Evolutionary conservation across 2,888 invertebrate genomes (phyloP), one percentile per base, ranked within the genome.

Genomic region (Melipona bicolor): DNA sequence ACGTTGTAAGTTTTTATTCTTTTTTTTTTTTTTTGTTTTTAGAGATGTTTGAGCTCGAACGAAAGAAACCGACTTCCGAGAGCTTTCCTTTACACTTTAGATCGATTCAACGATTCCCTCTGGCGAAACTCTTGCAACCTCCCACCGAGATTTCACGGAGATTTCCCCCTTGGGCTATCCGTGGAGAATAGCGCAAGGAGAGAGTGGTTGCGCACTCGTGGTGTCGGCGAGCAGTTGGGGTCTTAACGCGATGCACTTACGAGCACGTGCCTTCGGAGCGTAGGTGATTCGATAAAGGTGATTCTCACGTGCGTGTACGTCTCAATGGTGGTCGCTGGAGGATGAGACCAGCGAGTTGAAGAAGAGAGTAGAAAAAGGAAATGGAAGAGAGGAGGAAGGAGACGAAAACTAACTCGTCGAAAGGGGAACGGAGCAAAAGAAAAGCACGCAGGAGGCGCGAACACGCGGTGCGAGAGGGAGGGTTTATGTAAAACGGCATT

Each of bases 401-500:
- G 36, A 59, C 49, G 69, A 71, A 43, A 62, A 15, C 32, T 49
- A 62, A 15, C 32, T 49, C 36, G 9, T 36, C 36, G 36, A 24
- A 24, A 36, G 32, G 59, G n/a, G 32, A 59, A 36, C 50, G 65
- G 50, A 74, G 71, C 13, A 67, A 21, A 73, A 52, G 73, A 71
- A 70, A 71, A 83, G 68, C 72, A 77, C 43, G 77, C 77, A 80
- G 81, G 77, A 81, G 81, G 80, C 71, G 83, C 81, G 81, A 83
- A 79, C 71, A 68, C 67, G 59, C 69, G 62, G 62, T 77, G 79
- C 82, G 74, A 81, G 85, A 84, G 86, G 86, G 11, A 36, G 64
- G 43, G 86, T 92, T 92, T 89, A 88, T 89, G 90, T 88, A 91
- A 91, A 91, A 93, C 92, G 87, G 90, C 92, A 92, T 93, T 92